phyloP scores from a whole-genome alignment of 30 jellyfish, hydroid and myxozoan genomes.

The Turritopsis rubra region DNA sequence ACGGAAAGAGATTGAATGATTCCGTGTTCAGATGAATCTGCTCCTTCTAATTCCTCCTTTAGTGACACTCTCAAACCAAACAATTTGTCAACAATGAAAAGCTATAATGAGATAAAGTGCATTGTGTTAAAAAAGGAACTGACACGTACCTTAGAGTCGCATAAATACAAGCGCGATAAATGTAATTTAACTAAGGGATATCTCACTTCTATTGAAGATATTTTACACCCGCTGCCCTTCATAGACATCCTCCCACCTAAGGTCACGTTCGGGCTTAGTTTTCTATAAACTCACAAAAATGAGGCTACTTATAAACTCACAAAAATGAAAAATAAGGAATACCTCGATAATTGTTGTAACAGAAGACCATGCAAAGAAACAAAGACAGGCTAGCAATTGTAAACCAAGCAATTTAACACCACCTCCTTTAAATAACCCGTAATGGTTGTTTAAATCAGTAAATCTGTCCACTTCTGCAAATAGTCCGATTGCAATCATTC shows the following conservation, averaged over 20 bases:
- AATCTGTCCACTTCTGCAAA: slow-evolving; percentile 47
- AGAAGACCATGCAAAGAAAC: slow-evolving; percentile 55
- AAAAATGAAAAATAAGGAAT: neutral
- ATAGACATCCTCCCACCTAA: no score
- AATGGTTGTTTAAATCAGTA: slow-evolving; percentile 3
- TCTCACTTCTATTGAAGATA: no score
- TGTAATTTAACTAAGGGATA: no score
- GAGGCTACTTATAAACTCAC: no score
- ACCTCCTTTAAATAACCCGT: slow-evolving; percentile 72
- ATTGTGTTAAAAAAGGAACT: no score
- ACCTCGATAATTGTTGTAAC: slow-evolving; percentile 52
- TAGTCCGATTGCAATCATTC: slow-evolving; percentile 56
- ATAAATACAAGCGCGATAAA: no score
- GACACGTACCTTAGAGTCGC: no score
- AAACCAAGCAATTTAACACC: slow-evolving; percentile 27
- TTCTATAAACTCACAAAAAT: no score
- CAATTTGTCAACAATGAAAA: slow-evolving; percentile 44
- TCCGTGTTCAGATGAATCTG: slow-evolving; percentile 87
- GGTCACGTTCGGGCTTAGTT: no score
- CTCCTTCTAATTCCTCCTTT: slow-evolving; percentile 68
- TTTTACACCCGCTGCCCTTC: no score
- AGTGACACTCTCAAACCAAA: slow-evolving; percentile 54
- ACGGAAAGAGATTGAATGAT: neutral
- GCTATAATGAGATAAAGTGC: slow-evolving; percentile 13
- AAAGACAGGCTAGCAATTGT: slow-evolving; percentile 42